A percentile compares a stretch with the other conserved stretches of the same genome.
phyloP scores from a whole-genome alignment of 2,888 invertebrate genomes.

The Pherbina coryleti region DNA sequence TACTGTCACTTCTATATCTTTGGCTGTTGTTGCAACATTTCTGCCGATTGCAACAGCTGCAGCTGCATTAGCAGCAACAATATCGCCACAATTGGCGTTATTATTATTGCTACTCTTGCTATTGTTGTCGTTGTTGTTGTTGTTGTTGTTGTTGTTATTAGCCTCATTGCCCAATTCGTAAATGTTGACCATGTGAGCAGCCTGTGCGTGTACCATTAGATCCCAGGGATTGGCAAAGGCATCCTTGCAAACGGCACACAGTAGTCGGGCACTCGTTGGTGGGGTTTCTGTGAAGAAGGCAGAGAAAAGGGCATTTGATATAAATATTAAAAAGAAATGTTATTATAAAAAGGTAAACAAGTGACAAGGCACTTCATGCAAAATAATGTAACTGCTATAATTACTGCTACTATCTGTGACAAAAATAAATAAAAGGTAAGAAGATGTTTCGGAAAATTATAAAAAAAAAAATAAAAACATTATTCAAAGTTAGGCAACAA shows the following conservation, averaged over 20 bases:
- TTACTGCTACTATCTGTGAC: no score
- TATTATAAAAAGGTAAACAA: neutral
- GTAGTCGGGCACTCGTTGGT: conserved; percentile 70
- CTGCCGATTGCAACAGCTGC: conserved; percentile 2
- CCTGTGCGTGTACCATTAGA: conserved; percentile 79
- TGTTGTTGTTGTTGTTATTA: conserved; percentile 49
- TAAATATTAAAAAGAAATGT: neutral
- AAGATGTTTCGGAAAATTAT: no score
- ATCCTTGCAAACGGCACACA: conserved; percentile 78
- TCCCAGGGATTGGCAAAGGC: conserved; percentile 78
- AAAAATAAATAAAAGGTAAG: no score
- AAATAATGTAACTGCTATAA: no score
- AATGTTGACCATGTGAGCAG: conserved; percentile 79
- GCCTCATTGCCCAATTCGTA: conserved; percentile 74
- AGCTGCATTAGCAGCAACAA: neutral
- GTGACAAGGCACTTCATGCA: neutral
- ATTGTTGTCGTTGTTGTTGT: conserved; percentile 43
- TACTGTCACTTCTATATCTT: conserved; percentile 5
- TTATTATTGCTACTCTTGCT: conserved; percentile 48
- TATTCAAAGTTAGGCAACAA: no score
- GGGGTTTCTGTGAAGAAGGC: conserved; percentile 59
- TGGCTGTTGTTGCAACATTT: conserved; percentile 22
- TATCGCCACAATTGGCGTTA: conserved; percentile 27
- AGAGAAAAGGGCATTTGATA: neutral
- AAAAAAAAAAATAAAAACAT: no score